Evolutionary conservation across 92 coral and sea anemone genomes (phyloP), one percentile per base, ranked within the genome.

Genomic region (Siderastrea siderea): DNA sequence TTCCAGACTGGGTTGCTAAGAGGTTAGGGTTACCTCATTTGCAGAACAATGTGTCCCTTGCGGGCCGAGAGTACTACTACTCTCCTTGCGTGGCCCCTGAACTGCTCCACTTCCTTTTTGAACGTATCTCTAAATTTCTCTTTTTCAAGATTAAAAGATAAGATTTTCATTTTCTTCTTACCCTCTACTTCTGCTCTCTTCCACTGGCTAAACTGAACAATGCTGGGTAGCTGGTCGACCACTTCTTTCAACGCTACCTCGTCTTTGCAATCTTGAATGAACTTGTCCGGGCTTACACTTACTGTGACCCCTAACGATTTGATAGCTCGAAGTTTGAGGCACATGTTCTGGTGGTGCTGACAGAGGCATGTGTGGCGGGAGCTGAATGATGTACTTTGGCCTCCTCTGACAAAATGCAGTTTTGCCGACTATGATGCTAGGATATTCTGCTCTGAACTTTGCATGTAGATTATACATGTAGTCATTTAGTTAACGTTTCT

Each of bases 271-370:
- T 86, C 52, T 1, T 53, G 14, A 62, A 85, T 85, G 69, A 90
- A 90, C 76, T 61, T 4, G 58, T 90, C 93, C 11, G 93, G 93
- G 45, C 61, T 90, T 8, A 61, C 53, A 13, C 63, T 75, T n/a
- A 66, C 80, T 46, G 9, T 50, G 9, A 75, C 73, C 6, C 75
- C 86, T 62, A 8, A 55, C 6, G 73, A 19, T 76, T 86, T 91
- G 62, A 86, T 47, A 61, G 84, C 73, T 2, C 87, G 68, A 43
- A 85, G 75, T 63, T 90, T 90, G 48, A 90, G 74, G 12, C 91
- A 74, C 94, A 86, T 75, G 63, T 86, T 86, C 63, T 91, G 91
- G 52, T 91, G 94, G 77, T 77, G 70, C 68, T 91, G 88, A 48
- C 91, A 86, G 16, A 86, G 80, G 72, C 91, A 91, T n/a, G 85